Evolutionary conservation across 2,113 vertebrate species (phyloP).

Genomic region (Bubo blakistoni): DNA sequence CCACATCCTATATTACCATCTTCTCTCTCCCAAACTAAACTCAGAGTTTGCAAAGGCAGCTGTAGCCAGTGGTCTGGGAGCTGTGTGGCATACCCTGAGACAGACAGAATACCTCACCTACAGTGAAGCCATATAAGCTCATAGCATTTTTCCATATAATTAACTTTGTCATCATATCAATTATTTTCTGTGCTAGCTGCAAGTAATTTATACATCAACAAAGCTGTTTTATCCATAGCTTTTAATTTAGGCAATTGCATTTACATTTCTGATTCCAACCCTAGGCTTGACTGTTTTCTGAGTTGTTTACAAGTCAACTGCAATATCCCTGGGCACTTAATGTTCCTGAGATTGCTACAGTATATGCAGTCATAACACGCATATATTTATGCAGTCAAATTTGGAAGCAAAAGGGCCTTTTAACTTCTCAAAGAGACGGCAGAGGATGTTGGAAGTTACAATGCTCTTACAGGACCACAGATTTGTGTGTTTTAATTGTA

Average conservation of each 20-base stretch:
- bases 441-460: background rate
- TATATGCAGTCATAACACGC: background rate
- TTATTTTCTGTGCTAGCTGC: background rate
- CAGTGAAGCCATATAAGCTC: background rate
- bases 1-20: background rate
- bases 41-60: background rate
- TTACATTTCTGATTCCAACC: background rate
- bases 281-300: background rate
- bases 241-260: slow-evolving; percentile 30
- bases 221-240: background rate
- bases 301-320: slow-evolving; percentile 39
- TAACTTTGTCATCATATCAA: background rate
- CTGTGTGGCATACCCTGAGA: background rate
- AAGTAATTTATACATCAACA: background rate
- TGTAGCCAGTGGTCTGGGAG: background rate
- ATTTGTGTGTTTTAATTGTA: background rate
- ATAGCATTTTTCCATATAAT: background rate
- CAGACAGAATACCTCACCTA: background rate
- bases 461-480: background rate
- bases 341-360: background rate
- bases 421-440: background rate
- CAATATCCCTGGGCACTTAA: background rate
- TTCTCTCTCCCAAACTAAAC: background rate
- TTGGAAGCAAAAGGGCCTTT: background rate
- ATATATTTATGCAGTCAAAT: background rate